These are phyloP conservation scores for Caprella mutica DNA, from an alignment of 2,888 invertebrate species.

Conservation along the genomic window DNA sequence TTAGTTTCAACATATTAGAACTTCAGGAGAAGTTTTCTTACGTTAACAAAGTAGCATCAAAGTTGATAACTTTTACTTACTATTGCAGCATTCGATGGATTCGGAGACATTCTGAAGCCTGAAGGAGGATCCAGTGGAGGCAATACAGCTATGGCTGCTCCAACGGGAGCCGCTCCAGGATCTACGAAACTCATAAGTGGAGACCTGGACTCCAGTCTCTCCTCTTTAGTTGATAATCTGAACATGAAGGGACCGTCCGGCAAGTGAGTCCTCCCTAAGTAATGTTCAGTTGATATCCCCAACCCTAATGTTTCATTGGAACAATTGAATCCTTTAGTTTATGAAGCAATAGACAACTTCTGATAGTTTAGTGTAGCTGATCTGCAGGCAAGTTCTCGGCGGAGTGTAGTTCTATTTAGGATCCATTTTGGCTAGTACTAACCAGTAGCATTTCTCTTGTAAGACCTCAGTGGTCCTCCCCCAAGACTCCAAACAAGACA, in stretches of 20 bases:
- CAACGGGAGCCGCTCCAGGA: background rate
- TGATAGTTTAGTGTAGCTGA: too few relatives aligned
- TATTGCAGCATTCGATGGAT: constrained; percentile 55
- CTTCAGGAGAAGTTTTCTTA: background rate
- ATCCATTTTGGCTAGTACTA: too few relatives aligned
- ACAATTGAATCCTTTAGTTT: too few relatives aligned
- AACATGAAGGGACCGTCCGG: constrained; percentile 33
- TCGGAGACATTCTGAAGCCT: constrained; percentile 60
- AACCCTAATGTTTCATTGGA: too few relatives aligned
- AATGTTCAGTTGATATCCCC: too few relatives aligned
- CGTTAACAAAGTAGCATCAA: background rate
- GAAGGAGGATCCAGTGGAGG: constrained; percentile 38
- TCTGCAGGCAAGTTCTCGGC: too few relatives aligned
- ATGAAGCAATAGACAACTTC: too few relatives aligned
- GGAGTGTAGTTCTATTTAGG: too few relatives aligned
- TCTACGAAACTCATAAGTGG: constrained; percentile 31
- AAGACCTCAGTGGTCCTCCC: constrained; percentile 31
- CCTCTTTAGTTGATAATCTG: constrained; percentile 33
- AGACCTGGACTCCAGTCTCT: constrained; percentile 33
- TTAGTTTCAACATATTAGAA: background rate
- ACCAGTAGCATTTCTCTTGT: too few relatives aligned
- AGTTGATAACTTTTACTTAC: background rate
- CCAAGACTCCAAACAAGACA: constrained; percentile 31
- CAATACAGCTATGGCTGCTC: background rate
- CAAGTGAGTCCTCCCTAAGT: constrained; percentile 20